Conservation (phyloP, 2,113 vertebrate genomes). For the Onychorhynchus coronatus region DNA sequence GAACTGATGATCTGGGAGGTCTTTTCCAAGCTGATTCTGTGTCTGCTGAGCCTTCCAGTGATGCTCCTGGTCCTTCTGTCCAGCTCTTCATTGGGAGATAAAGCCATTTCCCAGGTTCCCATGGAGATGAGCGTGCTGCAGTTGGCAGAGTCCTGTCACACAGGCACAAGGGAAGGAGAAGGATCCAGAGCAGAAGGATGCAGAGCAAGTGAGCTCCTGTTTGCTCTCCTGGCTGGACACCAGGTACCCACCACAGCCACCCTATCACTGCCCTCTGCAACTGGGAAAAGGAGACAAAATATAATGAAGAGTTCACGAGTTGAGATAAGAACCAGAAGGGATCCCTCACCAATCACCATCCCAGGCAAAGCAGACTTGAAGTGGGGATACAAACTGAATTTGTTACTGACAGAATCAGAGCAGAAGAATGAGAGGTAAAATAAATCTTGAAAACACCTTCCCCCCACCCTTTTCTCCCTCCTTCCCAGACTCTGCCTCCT, state of each 20-base stretch:
- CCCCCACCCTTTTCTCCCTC: neutral
- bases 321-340: neutral
- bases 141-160: neutral
- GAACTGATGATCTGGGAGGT: neutral
- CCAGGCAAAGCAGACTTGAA: neutral
- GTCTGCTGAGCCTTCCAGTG: neutral
- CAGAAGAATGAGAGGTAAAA: neutral
- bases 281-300: neutral
- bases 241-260: neutral
- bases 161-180: neutral
- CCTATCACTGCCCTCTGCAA: neutral
- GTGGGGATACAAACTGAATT: neutral
- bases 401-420: neutral
- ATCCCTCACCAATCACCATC: neutral
- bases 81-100: neutral
- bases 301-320: neutral
- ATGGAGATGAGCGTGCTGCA: neutral
- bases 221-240: neutral
- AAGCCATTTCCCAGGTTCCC: neutral
- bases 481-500: neutral
- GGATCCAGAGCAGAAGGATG: neutral
- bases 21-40: neutral
- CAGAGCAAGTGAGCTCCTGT: neutral
- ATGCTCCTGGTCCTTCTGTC: rapidly evolving
- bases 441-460: neutral